phyloP scores from a whole-genome alignment of 2,888 invertebrate genomes.

The Nemapogon koenigi region DNA sequence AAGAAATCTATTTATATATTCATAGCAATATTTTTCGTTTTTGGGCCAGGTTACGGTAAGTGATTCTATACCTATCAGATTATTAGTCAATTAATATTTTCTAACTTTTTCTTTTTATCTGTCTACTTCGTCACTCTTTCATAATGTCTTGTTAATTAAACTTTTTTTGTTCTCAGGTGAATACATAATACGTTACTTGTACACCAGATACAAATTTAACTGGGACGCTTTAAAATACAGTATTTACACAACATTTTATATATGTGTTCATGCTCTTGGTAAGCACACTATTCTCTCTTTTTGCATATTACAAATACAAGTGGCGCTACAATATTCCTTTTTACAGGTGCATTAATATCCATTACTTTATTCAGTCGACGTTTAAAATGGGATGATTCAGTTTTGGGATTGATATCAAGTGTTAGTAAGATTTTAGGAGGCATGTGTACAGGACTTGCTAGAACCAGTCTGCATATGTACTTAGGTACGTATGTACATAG shows the following conservation, averaged over 20 bases:
- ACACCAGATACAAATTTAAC: slow-evolving; percentile 49
- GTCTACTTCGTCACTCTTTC: no score
- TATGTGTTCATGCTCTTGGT: slow-evolving; percentile 44
- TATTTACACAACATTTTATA: slow-evolving; percentile 45
- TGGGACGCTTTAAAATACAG: slow-evolving; percentile 58
- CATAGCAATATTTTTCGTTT: slow-evolving; percentile 39
- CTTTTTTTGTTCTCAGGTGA: slow-evolving; percentile 36
- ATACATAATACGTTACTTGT: slow-evolving; percentile 45
- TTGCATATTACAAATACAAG: no score
- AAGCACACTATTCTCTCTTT: no score
- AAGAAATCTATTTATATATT: slow-evolving; percentile 44
- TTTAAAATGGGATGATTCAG: slow-evolving; percentile 43
- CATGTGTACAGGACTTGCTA: slow-evolving; percentile 34
- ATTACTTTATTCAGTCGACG: slow-evolving; percentile 45
- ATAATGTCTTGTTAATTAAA: no score
- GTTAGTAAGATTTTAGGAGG: slow-evolving; percentile 40
- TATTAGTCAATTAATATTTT: no score
- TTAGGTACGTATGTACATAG: slow-evolving; percentile 31
- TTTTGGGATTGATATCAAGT: slow-evolving; percentile 40
- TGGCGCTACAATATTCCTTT: no score
- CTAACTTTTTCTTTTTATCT: no score
- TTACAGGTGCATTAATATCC: slow-evolving; percentile 44
- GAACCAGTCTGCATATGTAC: slow-evolving; percentile 39
- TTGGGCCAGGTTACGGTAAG: slow-evolving; percentile 46
- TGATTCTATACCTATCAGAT: no score